Conservation (phyloP, 2,113 vertebrate species). For the Uria lomvia region DNA sequence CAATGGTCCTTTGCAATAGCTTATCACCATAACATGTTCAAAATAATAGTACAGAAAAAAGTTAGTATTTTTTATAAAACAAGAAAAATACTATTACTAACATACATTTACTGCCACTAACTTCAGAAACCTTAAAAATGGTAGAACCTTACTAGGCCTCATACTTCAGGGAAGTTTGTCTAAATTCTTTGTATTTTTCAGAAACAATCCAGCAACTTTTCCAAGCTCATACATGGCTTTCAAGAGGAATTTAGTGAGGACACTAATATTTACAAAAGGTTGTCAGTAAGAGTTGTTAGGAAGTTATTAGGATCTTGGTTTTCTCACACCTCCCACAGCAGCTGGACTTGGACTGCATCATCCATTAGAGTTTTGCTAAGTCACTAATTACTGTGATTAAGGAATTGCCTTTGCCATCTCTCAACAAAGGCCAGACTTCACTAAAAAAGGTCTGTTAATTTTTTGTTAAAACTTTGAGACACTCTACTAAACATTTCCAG, state of each 20-base stretch:
- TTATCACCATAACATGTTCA: neutral
- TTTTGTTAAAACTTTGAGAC: neutral
- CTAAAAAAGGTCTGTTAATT: neutral
- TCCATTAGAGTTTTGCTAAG: neutral
- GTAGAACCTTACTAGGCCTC: neutral
- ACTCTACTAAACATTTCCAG: neutral
- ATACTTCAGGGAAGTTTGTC: neutral
- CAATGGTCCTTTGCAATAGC: neutral
- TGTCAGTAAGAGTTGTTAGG: neutral
- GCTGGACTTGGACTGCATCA: neutral
- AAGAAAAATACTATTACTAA: neutral
- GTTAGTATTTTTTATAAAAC: neutral
- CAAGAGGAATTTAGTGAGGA: neutral
- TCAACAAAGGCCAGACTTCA: neutral
- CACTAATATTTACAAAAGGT: neutral
- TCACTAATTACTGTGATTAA: neutral
- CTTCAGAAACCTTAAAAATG: neutral
- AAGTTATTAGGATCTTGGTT: neutral
- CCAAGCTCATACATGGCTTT: neutral
- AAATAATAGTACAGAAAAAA: neutral
- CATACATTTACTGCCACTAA: neutral
- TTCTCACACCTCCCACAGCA: neutral
- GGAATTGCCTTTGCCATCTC: neutral
- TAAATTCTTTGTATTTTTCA: neutral
- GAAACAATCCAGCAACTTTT: neutral